Base-by-base conservation (phyloP, 2,888 invertebrate species). In the Drosophila fulvimacula region DNA sequence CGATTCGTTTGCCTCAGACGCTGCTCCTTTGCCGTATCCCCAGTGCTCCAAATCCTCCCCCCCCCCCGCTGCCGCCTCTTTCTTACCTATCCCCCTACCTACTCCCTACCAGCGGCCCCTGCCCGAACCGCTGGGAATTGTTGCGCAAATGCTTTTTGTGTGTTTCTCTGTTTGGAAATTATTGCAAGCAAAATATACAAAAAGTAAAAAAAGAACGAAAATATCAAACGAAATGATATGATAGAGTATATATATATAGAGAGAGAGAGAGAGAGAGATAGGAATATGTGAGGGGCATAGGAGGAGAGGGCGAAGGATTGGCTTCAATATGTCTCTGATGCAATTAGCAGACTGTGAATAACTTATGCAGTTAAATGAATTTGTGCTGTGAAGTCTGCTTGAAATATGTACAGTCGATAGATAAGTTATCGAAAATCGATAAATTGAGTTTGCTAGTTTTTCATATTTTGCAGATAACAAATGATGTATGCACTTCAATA, bases 1-100 rank as follows among this genome's bases (percentile, higher is more conserved):
- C 91, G 91, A 91, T 91, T 91, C 91, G 91, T 91, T 82, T 91
- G 91, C 91, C 57, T 51, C 63, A 63, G 65, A 67, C 57, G 48
- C 58, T 68, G 69, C 79, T 71, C 67, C 73, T 78, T 70, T 79
- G 73, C 69, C 82, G 71, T 62, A 39, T 53, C 39, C 53, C 53
- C 39, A 39, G 24, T 36, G 24, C 52, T 7, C 7, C 49, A 15
- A 36, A 2, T 1, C 24, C 21, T 30, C 1, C 27, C 13, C 7
- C 24, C n/a, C 6, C 5, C 11, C 36, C 2, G 6, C 2, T 15
- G 5, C 19, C n/a, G 21, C 66, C 48, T 46, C 15, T n/a, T 15
- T 56, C 41, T 34, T 36, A 32, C 27, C 39, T 17, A 15, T 13
- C 46, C 38, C 34, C 36, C 24, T n/a, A 44, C 48, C 42, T 44